Base-by-base conservation (phyloP, 2,888 invertebrate genomes). In the Dryobota labecula region DNA sequence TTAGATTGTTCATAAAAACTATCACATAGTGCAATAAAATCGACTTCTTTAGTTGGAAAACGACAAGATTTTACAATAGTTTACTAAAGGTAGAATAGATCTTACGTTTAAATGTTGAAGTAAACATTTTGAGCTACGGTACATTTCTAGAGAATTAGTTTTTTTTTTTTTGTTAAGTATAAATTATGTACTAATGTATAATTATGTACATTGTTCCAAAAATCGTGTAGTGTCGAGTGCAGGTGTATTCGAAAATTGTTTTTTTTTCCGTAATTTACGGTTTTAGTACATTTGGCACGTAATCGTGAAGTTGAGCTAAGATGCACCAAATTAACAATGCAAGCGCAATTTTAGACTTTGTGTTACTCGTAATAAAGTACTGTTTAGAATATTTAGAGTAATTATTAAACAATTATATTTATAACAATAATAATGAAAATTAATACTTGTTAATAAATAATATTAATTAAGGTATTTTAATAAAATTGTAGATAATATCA, bases 191-290 rank as follows among this genome's bases (percentile, higher is more conserved):
- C 89, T 92, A 91, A 90, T 91, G 87, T 93, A 93, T 94, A 94
- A 86, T 90, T 94, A 94, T 95, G 94, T 94, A 95, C 95, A 94
- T 92, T 90, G 93, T 88, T 94, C 93, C 94, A 94, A 94, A 94
- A 94, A 88, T 91, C 88, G 86, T 87, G 88, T 87, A 84, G 88
- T 89, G 87, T 87, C 82, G 76, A 85, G 90, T 87, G 89, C 87
- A 86, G 78, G 84, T 87, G 87, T 85, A 80, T 84, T 88, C 69
- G 76, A 87, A 87, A 84, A 83, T 80, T 83, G 73, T 78, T 47
- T 71, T 76, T 72, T 72, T 73, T 79, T 72, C 73, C 63, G 73
- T 84, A 81, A 82, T 82, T 82, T 86, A 80, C 53, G 66, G 70
- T 82, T 84, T 83, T 89, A 83, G 82, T 86, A 86, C 70, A 82